Base-by-base conservation (phyloP, 2,888 invertebrate species). In the Strigamia crassipes region DNA sequence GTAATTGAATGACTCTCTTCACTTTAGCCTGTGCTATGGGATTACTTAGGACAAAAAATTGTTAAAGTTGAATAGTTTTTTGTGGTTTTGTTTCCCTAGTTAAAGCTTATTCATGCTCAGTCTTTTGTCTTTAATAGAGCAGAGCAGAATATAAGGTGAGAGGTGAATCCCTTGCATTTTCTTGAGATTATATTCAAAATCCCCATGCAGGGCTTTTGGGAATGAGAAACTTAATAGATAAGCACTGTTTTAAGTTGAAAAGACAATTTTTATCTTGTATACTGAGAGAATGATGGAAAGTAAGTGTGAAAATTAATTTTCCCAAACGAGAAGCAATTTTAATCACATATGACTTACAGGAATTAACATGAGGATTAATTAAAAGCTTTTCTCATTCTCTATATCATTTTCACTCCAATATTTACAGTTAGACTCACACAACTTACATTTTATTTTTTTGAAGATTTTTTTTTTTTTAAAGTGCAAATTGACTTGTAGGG, bases 91-190 rank as follows among this genome's bases (percentile, higher is more conserved):
- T 51, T 51, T 51, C 51, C 18, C 18, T 13, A 18, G 51, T 51
- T 51, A 51, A 51, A 51, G n/a, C 51, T 38, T 38, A 18, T 51
- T 51, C 51, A 13, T 18, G 13, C 51, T 51, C 51, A 23, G 21
- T 66, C 61, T 21, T 21, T 66, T 66, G 61, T 66, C 23, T 66
- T n/a, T 12, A 23, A 23, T 23, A 51, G n/a, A 23, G 23, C 61
- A 23, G 21, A 23, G 61, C 21, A 12, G 27, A 27, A 12, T 12
- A 12, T 21, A 23, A 66, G 61, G 61, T 66, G 21, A 66, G 61
- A 66, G 61, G 61, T 66, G 61, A 66, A 66, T 66, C 61, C 61
- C 61, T 8, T 23, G 61, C 23, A 66, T 66, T 21, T 66, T 66
- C 61, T 23, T 12, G 18, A 66, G 61, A 66, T 66, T 66, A 66